Percentiles rank a stretch among this genome's conserved stretches.
Evolutionary conservation across 2,888 invertebrate genomes (phyloP).

Genomic region (Chouioia cunea): DNA sequence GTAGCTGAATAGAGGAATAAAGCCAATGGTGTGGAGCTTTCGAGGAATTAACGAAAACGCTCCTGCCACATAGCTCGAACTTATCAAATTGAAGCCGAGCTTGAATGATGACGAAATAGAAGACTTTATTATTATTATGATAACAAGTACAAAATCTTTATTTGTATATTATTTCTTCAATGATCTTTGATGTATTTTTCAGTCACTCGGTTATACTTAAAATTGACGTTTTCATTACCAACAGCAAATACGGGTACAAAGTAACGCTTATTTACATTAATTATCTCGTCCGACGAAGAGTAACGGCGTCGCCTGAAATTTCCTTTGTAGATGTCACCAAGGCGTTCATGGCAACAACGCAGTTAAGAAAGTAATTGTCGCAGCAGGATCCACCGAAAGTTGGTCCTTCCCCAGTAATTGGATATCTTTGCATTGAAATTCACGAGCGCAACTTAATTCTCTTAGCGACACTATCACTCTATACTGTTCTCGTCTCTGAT

Average conservation of each 20-base stretch:
- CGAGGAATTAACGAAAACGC: constrained; percentile 40
- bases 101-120: constrained; percentile 49
- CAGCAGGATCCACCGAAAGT: constrained; percentile 39
- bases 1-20: constrained; percentile 18
- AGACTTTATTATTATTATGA: background rate
- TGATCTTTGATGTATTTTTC: too few species aligned
- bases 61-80: constrained; percentile 48
- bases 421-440: constrained; percentile 50
- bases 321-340: background rate
- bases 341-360: background rate
- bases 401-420: constrained; percentile 44
- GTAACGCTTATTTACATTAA: constrained; percentile 22
- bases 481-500: background rate
- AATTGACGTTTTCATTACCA: background rate
- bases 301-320: constrained; percentile 5
- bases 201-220: background rate
- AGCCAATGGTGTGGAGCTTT: constrained; percentile 37
- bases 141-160: too few species aligned
- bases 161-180: too few species aligned
- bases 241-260: background rate
- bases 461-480: constrained; percentile 41
- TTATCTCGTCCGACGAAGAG: constrained; percentile 3
- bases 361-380: constrained; percentile 43
- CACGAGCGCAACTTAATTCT: constrained; percentile 47
- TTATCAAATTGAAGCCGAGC: constrained; percentile 53